Evolutionary conservation across 2,888 invertebrate species (phyloP), one percentile per base, ranked within the genome.

Genomic region (Podotricha telesiphe): DNA sequence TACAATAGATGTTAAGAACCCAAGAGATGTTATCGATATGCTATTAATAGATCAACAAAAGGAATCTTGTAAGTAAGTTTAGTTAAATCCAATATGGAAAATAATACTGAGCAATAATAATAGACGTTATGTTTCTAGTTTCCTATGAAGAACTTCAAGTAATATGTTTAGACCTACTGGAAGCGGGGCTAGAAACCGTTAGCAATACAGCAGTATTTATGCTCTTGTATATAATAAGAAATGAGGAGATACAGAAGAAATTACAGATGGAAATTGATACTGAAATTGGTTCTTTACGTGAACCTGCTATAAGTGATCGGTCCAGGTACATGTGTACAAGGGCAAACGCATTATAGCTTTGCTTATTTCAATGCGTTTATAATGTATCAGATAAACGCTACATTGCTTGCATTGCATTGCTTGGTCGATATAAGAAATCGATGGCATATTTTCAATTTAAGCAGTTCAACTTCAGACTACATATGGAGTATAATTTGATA

Each of bases 131-230:
- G 7, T 20, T 40, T 58, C 42, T 53, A 89, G 89, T 87, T 74
- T 81, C 87, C 72, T 84, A 85, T 47, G 86, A 91, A 75, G 88
- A 89, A 50, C 82, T 93, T 5, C 86, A 89, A 80, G 88, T 91
- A 0, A 86, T 95, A 1, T 95, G 95, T 76, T 80, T 95, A 77
- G 96, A 96, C 77, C 84, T 96, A 67, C 94, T 96, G 34, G 94
- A 96, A 86, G 96, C 95, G 7, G 96, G 96, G 0, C 93, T 95
- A 62, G 95, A 96, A 83, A 96, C 96, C 0, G 95, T 95, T 0
- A 94, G 94, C 73, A 95, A 95, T 78, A 94, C 95, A 0, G 85
- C 95, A 11, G 93, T 94, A 0, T 95, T 94, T 77, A 90, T 94
- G 67, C 83, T 96, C 1, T 86, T 95, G 2, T 93, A 94, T 74